Percentiles rank a stretch among this genome's conserved stretches.
These are phyloP conservation scores for Erythrocercus mccallii DNA, from an alignment of 2,113 vertebrate species.

Conservation along the genomic window DNA sequence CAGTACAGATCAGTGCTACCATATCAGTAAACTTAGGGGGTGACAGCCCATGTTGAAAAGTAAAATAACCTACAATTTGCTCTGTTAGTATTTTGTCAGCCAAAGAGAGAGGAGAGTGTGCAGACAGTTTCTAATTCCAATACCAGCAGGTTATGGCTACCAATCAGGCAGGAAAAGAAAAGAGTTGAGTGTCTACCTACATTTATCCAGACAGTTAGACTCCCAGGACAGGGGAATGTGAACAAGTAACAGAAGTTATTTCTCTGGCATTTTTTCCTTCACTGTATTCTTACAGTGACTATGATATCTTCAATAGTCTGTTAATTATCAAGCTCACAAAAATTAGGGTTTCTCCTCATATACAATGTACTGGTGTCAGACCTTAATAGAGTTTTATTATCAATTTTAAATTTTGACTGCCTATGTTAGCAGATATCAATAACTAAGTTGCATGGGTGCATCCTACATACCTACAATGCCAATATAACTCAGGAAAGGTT, in stretches of 20 bases:
- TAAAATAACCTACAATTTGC: slow-evolving; percentile 55
- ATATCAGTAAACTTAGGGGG: slow-evolving; percentile 13
- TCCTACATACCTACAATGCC: not conserved
- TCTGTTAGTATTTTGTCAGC: slow-evolving; percentile 53
- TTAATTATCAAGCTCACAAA: not conserved
- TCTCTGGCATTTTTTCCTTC: not conserved
- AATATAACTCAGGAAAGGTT: not conserved
- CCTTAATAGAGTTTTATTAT: not conserved
- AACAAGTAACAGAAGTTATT: not conserved
- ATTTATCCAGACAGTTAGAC: not conserved
- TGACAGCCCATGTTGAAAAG: slow-evolving; percentile 1
- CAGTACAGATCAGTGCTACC: not conserved
- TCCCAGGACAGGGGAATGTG: not conserved
- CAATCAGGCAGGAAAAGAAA: not conserved
- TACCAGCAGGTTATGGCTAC: slow-evolving; percentile 53
- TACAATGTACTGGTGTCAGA: not conserved
- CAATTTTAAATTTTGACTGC: not conserved
- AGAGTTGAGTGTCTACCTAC: not conserved
- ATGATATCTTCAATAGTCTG: not conserved
- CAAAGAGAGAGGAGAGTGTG: slow-evolving; percentile 13
- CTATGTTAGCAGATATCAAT: not conserved
- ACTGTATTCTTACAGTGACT: not conserved
- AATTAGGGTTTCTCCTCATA: not conserved
- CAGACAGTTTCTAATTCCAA: slow-evolving; percentile 51
- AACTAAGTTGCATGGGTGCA: not conserved